These are phyloP conservation scores for Chelonus formosanus DNA, from an alignment of 2,888 invertebrate species.

Conservation along the genomic window DNA sequence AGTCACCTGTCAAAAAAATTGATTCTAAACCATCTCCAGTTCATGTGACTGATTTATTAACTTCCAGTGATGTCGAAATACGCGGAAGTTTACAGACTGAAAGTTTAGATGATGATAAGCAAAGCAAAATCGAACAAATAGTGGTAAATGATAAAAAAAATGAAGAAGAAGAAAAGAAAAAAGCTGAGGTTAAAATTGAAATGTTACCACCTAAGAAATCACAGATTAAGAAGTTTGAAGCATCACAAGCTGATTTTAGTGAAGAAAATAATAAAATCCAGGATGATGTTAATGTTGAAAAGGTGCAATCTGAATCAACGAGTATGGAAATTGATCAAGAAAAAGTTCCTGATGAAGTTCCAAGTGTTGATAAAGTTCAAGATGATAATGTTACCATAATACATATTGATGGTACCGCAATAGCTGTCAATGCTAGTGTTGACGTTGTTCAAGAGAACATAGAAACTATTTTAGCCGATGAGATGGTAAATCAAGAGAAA, in stretches of 20 bases:
- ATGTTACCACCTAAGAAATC: conserved; percentile 58
- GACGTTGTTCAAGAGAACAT: conserved; percentile 8
- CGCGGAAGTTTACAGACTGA: conserved; percentile 3
- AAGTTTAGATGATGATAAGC: conserved; percentile 12
- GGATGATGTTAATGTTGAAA: neutral
- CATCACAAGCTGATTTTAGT: conserved; percentile 7
- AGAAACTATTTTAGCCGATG: conserved; percentile 6
- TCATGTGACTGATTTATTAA: conserved; percentile 26
- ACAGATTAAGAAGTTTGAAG: conserved; percentile 62
- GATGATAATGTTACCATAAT: neutral
- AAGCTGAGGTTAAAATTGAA: conserved; percentile 31
- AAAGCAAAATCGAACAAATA: conserved; percentile 13
- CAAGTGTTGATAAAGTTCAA: neutral
- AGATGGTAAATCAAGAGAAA: neutral
- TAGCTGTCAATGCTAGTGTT: neutral
- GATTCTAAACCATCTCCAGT: conserved; percentile 13
- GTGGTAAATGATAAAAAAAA: conserved; percentile 18
- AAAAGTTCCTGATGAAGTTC: neutral
- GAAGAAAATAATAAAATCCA: conserved; percentile 1
- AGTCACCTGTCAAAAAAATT: conserved; percentile 11
- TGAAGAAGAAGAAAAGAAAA: conserved; percentile 30
- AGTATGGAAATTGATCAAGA: neutral
- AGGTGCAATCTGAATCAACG: neutral
- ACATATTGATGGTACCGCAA: neutral
- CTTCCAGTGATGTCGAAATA: conserved; percentile 26